phyloP scores from a whole-genome alignment of 2,888 invertebrate species.

The Erannis defoliaria region DNA sequence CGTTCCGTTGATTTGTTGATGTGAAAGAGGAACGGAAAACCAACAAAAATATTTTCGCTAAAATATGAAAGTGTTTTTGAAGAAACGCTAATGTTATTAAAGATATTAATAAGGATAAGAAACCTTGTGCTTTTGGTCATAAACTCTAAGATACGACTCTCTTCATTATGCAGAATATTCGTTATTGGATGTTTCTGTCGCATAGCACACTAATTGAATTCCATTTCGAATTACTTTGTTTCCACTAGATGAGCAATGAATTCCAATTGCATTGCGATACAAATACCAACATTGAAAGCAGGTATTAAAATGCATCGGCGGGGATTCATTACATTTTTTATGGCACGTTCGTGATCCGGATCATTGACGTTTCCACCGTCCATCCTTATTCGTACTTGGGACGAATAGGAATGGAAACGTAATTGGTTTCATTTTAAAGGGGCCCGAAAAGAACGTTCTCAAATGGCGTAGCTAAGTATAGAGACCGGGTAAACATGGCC shows the following conservation, averaged over 20 bases:
- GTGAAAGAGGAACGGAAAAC: too few relatives aligned
- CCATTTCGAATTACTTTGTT: conserved; percentile 27
- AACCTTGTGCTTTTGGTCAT: too few relatives aligned
- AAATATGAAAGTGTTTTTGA: too few relatives aligned
- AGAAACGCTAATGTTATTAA: too few relatives aligned
- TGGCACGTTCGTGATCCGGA: conserved; percentile 40
- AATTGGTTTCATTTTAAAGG: conserved; percentile 32
- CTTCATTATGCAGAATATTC: too few relatives aligned
- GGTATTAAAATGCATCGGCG: conserved; percentile 49
- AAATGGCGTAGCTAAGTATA: neutral
- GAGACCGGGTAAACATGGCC: neutral
- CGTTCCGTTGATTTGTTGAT: too few relatives aligned
- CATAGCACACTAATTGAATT: neutral
- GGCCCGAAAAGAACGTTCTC: neutral
- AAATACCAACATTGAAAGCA: conserved; percentile 38
- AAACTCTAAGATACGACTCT: too few relatives aligned
- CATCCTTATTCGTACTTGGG: conserved; percentile 34
- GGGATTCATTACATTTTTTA: conserved; percentile 46
- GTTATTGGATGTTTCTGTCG: neutral
- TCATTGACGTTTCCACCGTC: conserved; percentile 35
- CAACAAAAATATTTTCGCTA: too few relatives aligned
- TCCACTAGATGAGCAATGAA: conserved; percentile 35
- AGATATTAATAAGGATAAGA: too few relatives aligned
- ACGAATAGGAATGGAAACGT: conserved; percentile 33
- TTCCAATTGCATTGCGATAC: conserved; percentile 41